These are phyloP conservation scores for Eristalinus aeneus DNA, from an alignment of 2,888 invertebrate genomes.

Conservation along the genomic window DNA sequence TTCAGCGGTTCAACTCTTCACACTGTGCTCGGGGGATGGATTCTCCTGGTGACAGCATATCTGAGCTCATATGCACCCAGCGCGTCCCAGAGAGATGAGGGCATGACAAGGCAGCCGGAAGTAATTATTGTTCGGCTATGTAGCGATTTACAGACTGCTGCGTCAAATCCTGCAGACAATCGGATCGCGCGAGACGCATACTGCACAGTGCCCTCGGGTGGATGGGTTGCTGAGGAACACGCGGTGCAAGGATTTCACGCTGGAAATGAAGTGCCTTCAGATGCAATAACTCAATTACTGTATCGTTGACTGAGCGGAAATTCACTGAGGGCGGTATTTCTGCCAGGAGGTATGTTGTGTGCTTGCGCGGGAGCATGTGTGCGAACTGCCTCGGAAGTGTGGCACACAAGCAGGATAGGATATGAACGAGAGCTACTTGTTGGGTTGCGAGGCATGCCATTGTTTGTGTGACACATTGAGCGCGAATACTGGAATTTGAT, in stretches of 20 bases:
- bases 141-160: constrained; percentile 53
- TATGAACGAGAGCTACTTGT: neutral
- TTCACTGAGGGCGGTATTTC: constrained; percentile 48
- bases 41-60: constrained; percentile 39
- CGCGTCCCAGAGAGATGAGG: constrained; percentile 31
- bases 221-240: neutral
- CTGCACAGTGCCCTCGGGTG: neutral
- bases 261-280: constrained; percentile 48
- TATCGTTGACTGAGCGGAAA: constrained; percentile 45
- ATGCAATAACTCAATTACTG: constrained; percentile 49
- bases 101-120: constrained; percentile 43
- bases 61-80: constrained; percentile 42
- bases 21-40: neutral
- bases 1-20: constrained; percentile 45
- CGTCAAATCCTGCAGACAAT: constrained; percentile 43
- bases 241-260: neutral
- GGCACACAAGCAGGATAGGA: neutral
- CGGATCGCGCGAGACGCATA: constrained; percentile 19
- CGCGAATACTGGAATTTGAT: neutral
- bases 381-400: neutral
- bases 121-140: constrained; percentile 67
- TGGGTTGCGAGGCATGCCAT: neutral
- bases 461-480: neutral
- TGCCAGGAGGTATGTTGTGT: neutral
- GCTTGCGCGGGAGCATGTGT: neutral